Conservation (phyloP, 2,797 vertebrate genomes). For the Microchirus variegatus region DNA sequence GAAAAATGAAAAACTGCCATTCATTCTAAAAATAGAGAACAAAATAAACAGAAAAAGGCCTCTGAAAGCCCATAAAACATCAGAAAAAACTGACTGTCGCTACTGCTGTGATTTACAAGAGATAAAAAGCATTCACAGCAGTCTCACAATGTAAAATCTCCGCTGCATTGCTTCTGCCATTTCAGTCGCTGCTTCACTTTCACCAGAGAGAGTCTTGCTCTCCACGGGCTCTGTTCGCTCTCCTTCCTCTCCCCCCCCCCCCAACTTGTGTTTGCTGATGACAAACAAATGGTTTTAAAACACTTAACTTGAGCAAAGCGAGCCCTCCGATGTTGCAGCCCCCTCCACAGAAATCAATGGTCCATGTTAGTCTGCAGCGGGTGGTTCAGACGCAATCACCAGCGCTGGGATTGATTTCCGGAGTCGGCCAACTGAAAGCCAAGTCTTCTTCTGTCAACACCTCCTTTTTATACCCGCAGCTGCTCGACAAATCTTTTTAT, state of each 20-base stretch:
- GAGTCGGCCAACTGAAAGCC: constrained; percentile 31
- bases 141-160: constrained; percentile 59
- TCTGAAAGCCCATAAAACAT: constrained; percentile 40
- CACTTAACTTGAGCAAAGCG: constrained; percentile 50
- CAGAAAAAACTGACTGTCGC: constrained; percentile 5
- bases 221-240: constrained; percentile 24
- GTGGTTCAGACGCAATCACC: constrained; percentile 22
- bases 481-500: constrained; percentile 1
- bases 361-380: constrained; percentile 46
- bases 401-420: constrained; percentile 24
- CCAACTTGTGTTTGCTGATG: constrained; percentile 47
- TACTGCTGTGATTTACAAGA: constrained; percentile 54
- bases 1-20: constrained; percentile 35
- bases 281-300: constrained; percentile 62
- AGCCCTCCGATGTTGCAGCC: constrained; percentile 3
- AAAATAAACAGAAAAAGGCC: constrained; percentile 49
- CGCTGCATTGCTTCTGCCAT: constrained; percentile 53
- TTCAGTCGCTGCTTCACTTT: constrained; percentile 29
- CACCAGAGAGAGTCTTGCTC: constrained; percentile 28
- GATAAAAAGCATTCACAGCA: constrained; percentile 57
- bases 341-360: constrained; percentile 42
- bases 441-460: constrained; percentile 4
- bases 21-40: constrained; percentile 23
- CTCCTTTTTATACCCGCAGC: constrained; percentile 16
- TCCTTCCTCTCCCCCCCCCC: not conserved